Evolutionary conservation across 2,113 vertebrate genomes (phyloP).

Genomic region (Aegotheles bennettii): DNA sequence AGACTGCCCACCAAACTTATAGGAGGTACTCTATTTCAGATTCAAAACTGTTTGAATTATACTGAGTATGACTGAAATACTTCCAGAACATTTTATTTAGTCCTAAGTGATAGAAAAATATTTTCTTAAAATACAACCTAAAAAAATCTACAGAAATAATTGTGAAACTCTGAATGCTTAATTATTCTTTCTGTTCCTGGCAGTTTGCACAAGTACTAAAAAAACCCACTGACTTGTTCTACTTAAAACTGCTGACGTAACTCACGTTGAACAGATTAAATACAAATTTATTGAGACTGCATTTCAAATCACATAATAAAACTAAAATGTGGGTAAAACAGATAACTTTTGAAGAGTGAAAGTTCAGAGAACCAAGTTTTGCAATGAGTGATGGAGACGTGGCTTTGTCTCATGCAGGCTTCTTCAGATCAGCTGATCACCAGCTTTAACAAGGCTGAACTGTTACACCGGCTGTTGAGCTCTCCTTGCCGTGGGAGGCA

Average conservation of each 20-base stretch:
- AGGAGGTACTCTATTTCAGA: not conserved
- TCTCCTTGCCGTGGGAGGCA: not conserved
- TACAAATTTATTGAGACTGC: not conserved
- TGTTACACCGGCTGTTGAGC: not conserved
- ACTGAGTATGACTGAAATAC: not conserved
- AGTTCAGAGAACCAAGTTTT: not conserved
- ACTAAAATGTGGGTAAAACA: not conserved
- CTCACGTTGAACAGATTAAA: not conserved
- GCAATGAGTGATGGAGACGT: not conserved
- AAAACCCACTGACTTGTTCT: not conserved
- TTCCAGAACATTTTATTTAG: conserved; percentile 19
- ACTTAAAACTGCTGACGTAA: not conserved
- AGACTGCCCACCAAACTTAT: not conserved
- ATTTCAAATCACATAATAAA: not conserved
- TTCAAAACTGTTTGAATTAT: not conserved
- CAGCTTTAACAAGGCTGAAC: not conserved
- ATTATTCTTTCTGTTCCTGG: not conserved
- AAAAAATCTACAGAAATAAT: not conserved
- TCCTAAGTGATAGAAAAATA: not conserved
- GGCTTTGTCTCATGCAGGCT: not conserved
- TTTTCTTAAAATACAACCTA: conserved; percentile 2
- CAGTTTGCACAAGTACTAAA: not conserved
- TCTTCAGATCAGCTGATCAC: not conserved
- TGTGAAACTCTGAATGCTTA: not conserved
- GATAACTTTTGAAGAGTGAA: not conserved